Conservation (phyloP, 2,113 vertebrate genomes). For the Zosterops lateralis region DNA sequence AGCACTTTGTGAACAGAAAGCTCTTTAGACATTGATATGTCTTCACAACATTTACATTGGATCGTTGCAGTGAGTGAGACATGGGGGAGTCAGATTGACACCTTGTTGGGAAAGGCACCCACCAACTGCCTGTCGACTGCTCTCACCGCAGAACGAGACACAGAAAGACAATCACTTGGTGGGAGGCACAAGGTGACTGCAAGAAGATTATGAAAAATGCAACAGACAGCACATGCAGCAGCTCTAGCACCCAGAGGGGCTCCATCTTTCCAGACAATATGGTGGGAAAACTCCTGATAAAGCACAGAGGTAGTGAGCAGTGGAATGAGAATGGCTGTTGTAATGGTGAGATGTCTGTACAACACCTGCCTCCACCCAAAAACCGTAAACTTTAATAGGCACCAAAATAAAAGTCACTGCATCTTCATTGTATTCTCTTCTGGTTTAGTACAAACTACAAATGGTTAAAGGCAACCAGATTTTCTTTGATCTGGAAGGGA, state of each 20-base stretch:
- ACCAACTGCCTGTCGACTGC: not conserved
- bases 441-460: not conserved
- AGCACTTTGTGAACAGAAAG: not conserved
- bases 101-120: not conserved
- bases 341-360: not conserved
- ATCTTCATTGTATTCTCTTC: not conserved
- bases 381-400: not conserved
- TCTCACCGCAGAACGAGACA: not conserved
- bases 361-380: not conserved
- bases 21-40: not conserved
- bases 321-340: not conserved
- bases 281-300: not conserved
- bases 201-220: not conserved
- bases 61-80: not conserved
- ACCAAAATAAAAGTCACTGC: not conserved
- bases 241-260: not conserved
- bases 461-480: not conserved
- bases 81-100: not conserved
- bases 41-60: not conserved
- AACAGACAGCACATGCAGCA: not conserved
- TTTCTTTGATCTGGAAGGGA: not conserved
- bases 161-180: not conserved
- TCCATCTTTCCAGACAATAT: not conserved
- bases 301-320: not conserved
- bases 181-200: not conserved